Base-by-base conservation (phyloP, 2,797 vertebrate species). In the Acestrorhynchus altus region DNA sequence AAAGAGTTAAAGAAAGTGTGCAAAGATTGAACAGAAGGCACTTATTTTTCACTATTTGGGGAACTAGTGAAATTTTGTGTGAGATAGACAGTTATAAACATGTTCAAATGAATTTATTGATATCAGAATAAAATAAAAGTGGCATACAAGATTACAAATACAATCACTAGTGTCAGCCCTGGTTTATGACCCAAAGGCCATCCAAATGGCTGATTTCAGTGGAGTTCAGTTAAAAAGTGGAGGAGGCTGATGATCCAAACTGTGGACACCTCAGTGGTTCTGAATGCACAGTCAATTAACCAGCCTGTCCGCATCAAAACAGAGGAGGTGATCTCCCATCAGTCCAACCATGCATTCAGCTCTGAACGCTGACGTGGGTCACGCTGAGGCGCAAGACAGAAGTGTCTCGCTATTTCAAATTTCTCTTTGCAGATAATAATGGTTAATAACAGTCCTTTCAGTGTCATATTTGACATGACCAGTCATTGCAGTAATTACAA, bases 381-480 rank as follows among this genome's bases (percentile, higher is more conserved):
- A 16, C 59, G 15, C 61, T 39, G 60, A 18, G 65, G 63, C 57
- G 42, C 44, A 13, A 67, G 66, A 52, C 54, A 35, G 47, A 49
- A 77, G 76, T 18, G 66, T 77, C 74, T 76, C 61, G 39, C 54
- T 63, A 57, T 84, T 67, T 70, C 66, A 75, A 72, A 63, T 79
- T 80, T 84, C 74, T 82, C 85, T 78, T 86, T 88, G 87, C 80
- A 84, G 85, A 92, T 92, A 93, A 94, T 91, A 93, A 94, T 92
- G 91, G 90, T 93, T 94, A 94, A 94, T 94, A 93, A 93, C 92
- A 94, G 92, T 93, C 89, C 92, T 94, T 93, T 89, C 88, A 86
- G 89, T 93, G 93, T 94, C 92, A 93, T 94, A 94, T 94, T 92
- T 94, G 92, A 94, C 93, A 93, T 91, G 93, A 93, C 91, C 93